Evolutionary conservation across 2,888 invertebrate genomes (phyloP), one percentile per base, ranked within the genome.

Genomic region (Drosophila infuscata): DNA sequence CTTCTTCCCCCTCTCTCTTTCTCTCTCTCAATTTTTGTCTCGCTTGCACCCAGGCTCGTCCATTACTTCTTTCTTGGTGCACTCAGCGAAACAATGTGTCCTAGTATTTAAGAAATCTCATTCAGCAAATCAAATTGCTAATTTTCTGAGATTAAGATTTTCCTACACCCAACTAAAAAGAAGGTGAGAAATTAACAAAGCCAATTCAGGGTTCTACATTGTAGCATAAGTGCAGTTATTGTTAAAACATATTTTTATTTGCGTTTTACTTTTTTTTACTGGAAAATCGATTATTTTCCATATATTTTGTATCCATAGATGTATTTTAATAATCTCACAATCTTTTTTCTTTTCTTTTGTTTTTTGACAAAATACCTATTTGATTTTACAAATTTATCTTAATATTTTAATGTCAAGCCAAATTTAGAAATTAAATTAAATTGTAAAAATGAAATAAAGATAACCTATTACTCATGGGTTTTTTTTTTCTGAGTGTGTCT

Each of bases 11-110:
- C 12, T 17, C 52, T 41, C 57, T 51, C 65, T 17, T 38, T 20
- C 53, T 36, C 25, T 17, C 11, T 9, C 25, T 25, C 25, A 25
- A 20, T 52, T 15, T 29, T 33, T 33, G 20, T 38, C 63, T 53
- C 61, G 52, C 54, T 54, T 41, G 43, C 76, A 69, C 64, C 63
- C 62, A 64, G 49, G 69, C 66, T 61, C 61, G 38, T 64, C 63
- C 58, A 66, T 36, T 57, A 43, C 56, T 33, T 38, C 36, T 41
- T 25, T n/a, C 36, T 3, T 38, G 29, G 3, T 38, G 38, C 56
- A 56, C 38, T 56, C 12, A 38, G 29, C 36, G 38, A 56, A 56
- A 38, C n/a, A 2, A n/a, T 36, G 25, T 25, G 25, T 12, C 8
- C 15, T 0, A 48, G 46, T 7, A 48, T 48, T 25, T 49, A 17